Conservation (phyloP, 1,140 invertebrate species). For the Harpegnathos saltator region DNA sequence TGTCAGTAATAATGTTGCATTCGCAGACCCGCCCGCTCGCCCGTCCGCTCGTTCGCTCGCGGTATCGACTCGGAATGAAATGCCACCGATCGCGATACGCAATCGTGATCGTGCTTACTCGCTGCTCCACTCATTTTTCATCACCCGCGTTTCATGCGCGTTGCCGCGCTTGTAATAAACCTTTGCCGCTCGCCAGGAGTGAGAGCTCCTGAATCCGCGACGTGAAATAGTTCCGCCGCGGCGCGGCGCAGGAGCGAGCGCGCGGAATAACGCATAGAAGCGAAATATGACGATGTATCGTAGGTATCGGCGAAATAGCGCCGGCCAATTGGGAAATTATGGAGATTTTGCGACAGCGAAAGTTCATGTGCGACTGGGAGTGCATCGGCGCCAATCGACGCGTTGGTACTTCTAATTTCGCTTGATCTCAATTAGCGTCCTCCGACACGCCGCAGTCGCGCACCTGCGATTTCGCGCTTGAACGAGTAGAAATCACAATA, state of each 20-base stretch:
- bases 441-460: neutral
- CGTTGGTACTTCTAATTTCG: neutral
- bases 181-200: neutral
- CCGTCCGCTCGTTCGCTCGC: neutral
- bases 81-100: slow-evolving; percentile 50
- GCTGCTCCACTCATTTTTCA: slow-evolving; percentile 42
- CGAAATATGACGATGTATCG: slow-evolving; percentile 1
- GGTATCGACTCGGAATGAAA: slow-evolving; percentile 44
- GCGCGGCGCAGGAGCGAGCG: neutral
- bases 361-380: neutral
- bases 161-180: slow-evolving; percentile 44
- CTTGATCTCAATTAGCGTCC: neutral
- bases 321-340: neutral
- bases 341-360: neutral
- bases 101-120: slow-evolving; percentile 52
- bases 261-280: slow-evolving; percentile 25
- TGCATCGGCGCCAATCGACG: neutral
- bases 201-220: slow-evolving; percentile 13
- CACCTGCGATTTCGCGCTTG: neutral
- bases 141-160: slow-evolving; percentile 9
- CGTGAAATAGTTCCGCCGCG: slow-evolving; percentile 41
- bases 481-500: neutral
- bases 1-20: slow-evolving; percentile 40
- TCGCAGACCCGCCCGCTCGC: neutral
- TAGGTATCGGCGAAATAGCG: slow-evolving; percentile 24